A percentile compares a stretch with the other conserved stretches of the same genome.
These are phyloP conservation scores for Beris morrisii DNA, from an alignment of 2,888 invertebrate genomes.

Conservation along the genomic window DNA sequence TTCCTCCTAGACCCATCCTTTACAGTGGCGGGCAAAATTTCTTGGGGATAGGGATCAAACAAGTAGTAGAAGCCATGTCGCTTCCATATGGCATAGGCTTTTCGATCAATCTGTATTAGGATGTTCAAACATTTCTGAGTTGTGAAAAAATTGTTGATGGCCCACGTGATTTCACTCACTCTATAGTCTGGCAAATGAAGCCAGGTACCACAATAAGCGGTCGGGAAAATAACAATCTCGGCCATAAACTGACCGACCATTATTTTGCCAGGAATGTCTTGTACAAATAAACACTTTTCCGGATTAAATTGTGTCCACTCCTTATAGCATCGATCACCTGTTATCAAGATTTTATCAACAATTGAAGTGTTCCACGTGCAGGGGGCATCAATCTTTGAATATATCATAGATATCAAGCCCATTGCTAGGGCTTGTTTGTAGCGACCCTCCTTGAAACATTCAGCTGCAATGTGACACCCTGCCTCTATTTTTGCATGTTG, in stretches of 20 bases:
- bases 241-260: slow-evolving; percentile 49
- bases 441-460: slow-evolving; percentile 46
- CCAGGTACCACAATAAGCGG: slow-evolving; percentile 44
- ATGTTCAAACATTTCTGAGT: slow-evolving; percentile 42
- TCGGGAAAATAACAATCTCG: slow-evolving; percentile 42
- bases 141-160: slow-evolving; percentile 44
- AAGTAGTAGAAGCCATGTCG: slow-evolving; percentile 49
- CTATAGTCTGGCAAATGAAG: slow-evolving; percentile 47
- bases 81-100: slow-evolving; percentile 51
- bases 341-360: slow-evolving; percentile 49
- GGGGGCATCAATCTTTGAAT: slow-evolving; percentile 52
- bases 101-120: slow-evolving; percentile 50
- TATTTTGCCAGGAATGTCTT: slow-evolving; percentile 48
- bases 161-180: slow-evolving; percentile 45
- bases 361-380: slow-evolving; percentile 50
- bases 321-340: slow-evolving; percentile 49
- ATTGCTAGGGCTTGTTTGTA: slow-evolving; percentile 51
- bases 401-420: slow-evolving; percentile 46
- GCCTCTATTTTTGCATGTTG: slow-evolving; percentile 49
- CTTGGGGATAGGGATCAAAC: slow-evolving; percentile 48
- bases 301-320: slow-evolving; percentile 46
- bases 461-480: slow-evolving; percentile 47
- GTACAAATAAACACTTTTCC: slow-evolving; percentile 44
- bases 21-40: background rate
- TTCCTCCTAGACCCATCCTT: background rate